Base-by-base conservation (phyloP, 2,888 invertebrate genomes). In the Euplexia lucipara region DNA sequence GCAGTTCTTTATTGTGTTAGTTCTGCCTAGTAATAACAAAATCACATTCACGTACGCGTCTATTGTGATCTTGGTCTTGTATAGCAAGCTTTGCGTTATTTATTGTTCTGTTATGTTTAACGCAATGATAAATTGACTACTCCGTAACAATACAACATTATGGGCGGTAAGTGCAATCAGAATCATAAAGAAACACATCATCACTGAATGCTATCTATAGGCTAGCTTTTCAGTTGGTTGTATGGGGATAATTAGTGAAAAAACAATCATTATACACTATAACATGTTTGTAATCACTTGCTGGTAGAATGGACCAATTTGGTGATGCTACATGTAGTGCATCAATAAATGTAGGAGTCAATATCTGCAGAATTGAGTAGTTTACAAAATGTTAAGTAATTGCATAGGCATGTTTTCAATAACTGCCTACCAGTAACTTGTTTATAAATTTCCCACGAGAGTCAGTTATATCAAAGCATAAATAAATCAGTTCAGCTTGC, bases 111-210 rank as follows among this genome's bases (percentile, higher is more conserved):
- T 77, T 78, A 62, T 81, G 76, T 78, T 83, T 84, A 86, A 85
- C 82, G 73, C 81, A 79, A 90, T 89, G 87, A 82, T 86, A 82
- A 85, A 84, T 88, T 90, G 85, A 88, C 83, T 85, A 81, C 85
- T 82, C 73, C 88, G 76, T 85, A 86, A 82, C 78, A 82, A 81
- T 81, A 81, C 88, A 83, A 77, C 79, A 81, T 22, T 51, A 93
- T 94, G 91, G 92, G 91, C 82, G 93, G 94, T 93, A 94, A 94
- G 93, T 93, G 74, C 64, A 79, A 75, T 67, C 42, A 66, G 26
- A 53, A 54, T 74, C 61, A 58, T 70, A 65, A 69, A 51, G 58
- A 75, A 74, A 67, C 70, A 75, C 74, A 78, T 65, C 68, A 76
- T 79, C 65, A 83, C 65, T 67, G 70, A 77, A 81, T 81, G 81